Evolutionary conservation across 2,888 invertebrate species (phyloP).

Genomic region (Tetanocera ferruginea): DNA sequence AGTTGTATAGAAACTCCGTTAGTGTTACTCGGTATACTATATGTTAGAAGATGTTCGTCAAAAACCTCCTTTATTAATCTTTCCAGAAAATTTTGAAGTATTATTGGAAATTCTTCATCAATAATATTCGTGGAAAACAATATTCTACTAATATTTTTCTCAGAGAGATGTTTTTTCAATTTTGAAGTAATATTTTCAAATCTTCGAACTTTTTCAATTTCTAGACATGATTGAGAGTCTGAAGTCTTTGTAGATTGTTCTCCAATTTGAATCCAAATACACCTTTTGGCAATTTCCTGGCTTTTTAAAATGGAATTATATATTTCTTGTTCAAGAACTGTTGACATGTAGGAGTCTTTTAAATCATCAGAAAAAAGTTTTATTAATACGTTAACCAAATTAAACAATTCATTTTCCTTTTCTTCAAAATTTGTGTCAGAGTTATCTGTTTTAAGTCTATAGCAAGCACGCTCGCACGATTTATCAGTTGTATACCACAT

Average conservation of each 20-base stretch:
- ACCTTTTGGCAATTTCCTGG: slow-evolving; percentile 82
- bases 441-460: slow-evolving; percentile 75
- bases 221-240: slow-evolving; percentile 73
- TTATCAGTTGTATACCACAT: slow-evolving; percentile 80
- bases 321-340: slow-evolving; percentile 86
- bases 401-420: slow-evolving; percentile 72
- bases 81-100: slow-evolving; percentile 78
- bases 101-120: slow-evolving; percentile 70
- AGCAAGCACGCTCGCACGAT: slow-evolving; percentile 82
- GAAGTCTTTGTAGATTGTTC: slow-evolving; percentile 72
- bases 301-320: slow-evolving; percentile 86
- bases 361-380: slow-evolving; percentile 82
- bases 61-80: slow-evolving; percentile 78
- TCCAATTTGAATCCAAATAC: slow-evolving; percentile 83
- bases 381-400: slow-evolving; percentile 78
- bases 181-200: slow-evolving; percentile 80
- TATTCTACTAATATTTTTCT: slow-evolving; percentile 79
- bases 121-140: slow-evolving; percentile 68
- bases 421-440: slow-evolving; percentile 57
- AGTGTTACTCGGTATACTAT: slow-evolving; percentile 75
- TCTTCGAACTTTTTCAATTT: slow-evolving; percentile 78
- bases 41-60: slow-evolving; percentile 77
- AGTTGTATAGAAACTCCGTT: slow-evolving; percentile 79
- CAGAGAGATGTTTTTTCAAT: slow-evolving; percentile 80
- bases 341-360: slow-evolving; percentile 84